Evolutionary conservation across 2,113 vertebrate species (phyloP).

Genomic region (Sterna hirundo): DNA sequence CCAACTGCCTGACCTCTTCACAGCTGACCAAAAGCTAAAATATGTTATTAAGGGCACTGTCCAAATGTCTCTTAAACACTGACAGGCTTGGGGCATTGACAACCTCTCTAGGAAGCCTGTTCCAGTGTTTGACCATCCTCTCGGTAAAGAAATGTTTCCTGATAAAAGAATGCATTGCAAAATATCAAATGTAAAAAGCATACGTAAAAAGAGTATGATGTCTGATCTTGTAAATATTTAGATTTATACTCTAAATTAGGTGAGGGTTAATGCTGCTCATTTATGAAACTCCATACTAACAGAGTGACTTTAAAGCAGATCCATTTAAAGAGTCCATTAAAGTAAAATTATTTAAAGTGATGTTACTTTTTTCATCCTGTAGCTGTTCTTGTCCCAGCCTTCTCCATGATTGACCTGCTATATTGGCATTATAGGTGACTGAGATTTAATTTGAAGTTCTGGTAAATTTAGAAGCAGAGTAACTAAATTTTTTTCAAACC

Average conservation of each 20-base stretch:
- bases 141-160: neutral
- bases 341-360: neutral
- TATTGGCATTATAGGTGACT: neutral
- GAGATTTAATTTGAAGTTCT: neutral
- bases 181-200: neutral
- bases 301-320: neutral
- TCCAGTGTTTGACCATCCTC: neutral
- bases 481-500: neutral
- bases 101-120: neutral
- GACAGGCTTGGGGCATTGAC: fast-evolving
- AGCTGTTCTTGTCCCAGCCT: neutral
- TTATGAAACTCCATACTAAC: neutral
- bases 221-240: neutral
- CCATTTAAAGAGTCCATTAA: neutral
- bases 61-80: neutral
- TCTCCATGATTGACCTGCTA: neutral
- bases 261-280: neutral
- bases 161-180: neutral
- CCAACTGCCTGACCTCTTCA: neutral
- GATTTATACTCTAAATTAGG: neutral
- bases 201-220: neutral
- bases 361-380: neutral
- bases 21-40: neutral
- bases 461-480: neutral
- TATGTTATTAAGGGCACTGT: neutral